Evolutionary conservation across 2,888 invertebrate genomes (phyloP), one percentile per base, ranked within the genome.

Genomic region (Drosophila multiciliata): DNA sequence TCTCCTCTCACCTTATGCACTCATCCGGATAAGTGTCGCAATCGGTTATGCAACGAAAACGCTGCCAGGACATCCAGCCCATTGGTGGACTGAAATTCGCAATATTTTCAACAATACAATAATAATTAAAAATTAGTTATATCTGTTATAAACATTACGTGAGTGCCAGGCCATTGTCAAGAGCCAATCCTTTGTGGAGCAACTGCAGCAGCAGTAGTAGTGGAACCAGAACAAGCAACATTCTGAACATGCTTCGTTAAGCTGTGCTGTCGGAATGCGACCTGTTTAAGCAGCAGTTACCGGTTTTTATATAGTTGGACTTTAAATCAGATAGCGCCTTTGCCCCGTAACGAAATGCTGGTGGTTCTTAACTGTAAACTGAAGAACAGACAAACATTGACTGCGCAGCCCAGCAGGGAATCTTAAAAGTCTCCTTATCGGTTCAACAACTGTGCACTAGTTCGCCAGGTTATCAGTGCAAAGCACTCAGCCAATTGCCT

Each of bases 31-130:
- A 95, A 35, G 92, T 92, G 20, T 93, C 90, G 84, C 95, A 95
- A 89, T 96, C 95, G 1, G 93, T 94, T 53, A 95, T 94, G 86
- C 95, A 96, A 32, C 95, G 93, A 88, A 94, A 96, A 67, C 95
- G 91, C 88, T 95, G 94, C 95, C 95, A 96, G 60, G 95, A 94
- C 93, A 96, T 94, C 95, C 95, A 95, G 8, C 95, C 95, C 95
- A 96, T 95, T 1, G 95, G 95, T 8, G 95, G 95, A n/a, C 95
- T 95, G 67, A 91, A 63, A 60, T 15, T 23, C 11, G 1, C 40
- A 20, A 53, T 20, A n/a, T 11, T 11, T 29, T 35, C 0, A 36
- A 26, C 2, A 23, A 12, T n/a, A n/a, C 15, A 54, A 35, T 20
- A 23, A 26, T 2, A 36, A 36, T 17, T 17, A 11, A 1, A 17